Evolutionary conservation across 2,797 vertebrate species (phyloP).

Genomic region (Xiphorhynchus erythropygius): DNA sequence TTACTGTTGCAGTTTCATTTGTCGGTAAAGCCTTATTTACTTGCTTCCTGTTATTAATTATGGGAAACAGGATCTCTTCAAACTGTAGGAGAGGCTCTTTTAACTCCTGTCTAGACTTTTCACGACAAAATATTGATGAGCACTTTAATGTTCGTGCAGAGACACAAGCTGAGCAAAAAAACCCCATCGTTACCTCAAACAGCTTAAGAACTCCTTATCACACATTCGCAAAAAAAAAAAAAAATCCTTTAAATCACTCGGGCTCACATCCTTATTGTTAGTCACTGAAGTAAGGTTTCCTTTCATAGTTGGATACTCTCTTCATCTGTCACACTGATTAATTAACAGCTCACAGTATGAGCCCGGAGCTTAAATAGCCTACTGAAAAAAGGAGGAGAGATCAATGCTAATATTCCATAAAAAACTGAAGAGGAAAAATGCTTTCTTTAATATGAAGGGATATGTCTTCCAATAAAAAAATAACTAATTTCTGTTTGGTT

Average conservation of each 20-base stretch:
- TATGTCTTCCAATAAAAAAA: not conserved
- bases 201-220: conserved; percentile 54
- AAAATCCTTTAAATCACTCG: conserved; percentile 16
- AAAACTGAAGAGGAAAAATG: conserved; percentile 30
- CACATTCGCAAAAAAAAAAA: not conserved
- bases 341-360: conserved; percentile 77
- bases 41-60: conserved; percentile 76
- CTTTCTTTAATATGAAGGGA: not conserved
- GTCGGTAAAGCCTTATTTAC: conserved; percentile 70
- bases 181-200: not conserved
- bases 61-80: conserved; percentile 69
- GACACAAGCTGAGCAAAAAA: conserved; percentile 33
- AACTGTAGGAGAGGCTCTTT: conserved; percentile 61
- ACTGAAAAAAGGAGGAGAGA: conserved; percentile 40
- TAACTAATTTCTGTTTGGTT: not conserved
- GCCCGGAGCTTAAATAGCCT: conserved; percentile 64
- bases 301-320: conserved; percentile 75
- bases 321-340: conserved; percentile 83
- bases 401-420: conserved; percentile 43
- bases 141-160: conserved; percentile 57
- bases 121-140: conserved; percentile 61
- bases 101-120: conserved; percentile 67
- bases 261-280: conserved; percentile 38
- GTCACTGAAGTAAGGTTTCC: conserved; percentile 72
- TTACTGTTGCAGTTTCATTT: conserved; percentile 60